Evolutionary conservation across 2,797 vertebrate genomes (phyloP).

Genomic region (Cossypha polioptera): DNA sequence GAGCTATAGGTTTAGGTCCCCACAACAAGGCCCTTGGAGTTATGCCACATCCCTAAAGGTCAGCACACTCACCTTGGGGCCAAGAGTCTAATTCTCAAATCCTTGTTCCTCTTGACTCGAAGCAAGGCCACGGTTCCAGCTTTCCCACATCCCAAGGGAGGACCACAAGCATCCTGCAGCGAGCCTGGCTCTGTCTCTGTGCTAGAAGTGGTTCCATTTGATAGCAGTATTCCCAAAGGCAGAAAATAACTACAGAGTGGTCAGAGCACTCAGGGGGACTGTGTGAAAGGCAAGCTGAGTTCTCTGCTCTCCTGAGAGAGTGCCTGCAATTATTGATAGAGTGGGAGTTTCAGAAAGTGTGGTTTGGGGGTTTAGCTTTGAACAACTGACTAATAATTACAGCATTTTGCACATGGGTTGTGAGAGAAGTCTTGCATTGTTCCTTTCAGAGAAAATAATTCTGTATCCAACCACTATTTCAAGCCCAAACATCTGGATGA

Average conservation of each 20-base stretch:
- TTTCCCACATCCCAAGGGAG: not conserved
- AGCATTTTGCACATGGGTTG: not conserved
- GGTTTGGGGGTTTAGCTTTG: constrained; percentile 58
- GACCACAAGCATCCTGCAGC: not conserved
- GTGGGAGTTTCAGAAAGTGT: constrained; percentile 58
- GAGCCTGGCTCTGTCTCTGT: not conserved
- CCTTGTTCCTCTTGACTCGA: not conserved
- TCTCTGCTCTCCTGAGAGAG: not conserved
- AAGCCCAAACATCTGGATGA: not conserved
- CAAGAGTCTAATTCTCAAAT: not conserved
- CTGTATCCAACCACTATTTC: not conserved
- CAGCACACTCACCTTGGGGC: constrained; percentile 20
- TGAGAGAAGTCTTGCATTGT: not conserved
- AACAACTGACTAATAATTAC: constrained; percentile 30
- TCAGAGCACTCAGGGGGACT: not conserved
- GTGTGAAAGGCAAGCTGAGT: not conserved
- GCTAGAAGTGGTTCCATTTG: not conserved
- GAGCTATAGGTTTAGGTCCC: not conserved
- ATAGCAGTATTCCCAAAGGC: not conserved
- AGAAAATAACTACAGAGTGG: not conserved
- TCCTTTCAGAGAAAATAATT: not conserved
- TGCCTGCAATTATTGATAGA: not conserved
- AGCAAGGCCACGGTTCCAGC: not conserved
- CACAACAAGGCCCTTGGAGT: not conserved
- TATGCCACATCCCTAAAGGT: not conserved